A percentile compares a stretch with the other conserved stretches of the same genome.
phyloP scores from a whole-genome alignment of 2,113 vertebrate genomes.

The Lates calcarifer region DNA sequence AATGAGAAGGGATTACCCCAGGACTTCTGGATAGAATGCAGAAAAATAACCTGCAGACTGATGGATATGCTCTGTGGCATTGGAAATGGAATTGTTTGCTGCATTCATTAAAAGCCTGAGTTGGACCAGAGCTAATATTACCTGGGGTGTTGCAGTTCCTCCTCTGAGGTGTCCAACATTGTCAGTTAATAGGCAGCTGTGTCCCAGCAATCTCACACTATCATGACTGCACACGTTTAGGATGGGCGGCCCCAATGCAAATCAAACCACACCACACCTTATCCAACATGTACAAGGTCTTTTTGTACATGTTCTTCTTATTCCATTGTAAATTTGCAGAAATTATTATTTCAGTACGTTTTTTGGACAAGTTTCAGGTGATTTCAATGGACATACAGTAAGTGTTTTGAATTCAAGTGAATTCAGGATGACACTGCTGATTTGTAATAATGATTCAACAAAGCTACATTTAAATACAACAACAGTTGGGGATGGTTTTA shows the following conservation, averaged over 20 bases:
- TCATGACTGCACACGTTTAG: slow-evolving; percentile 47
- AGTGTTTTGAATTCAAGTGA: background rate
- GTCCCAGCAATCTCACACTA: background rate
- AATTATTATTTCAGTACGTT: background rate
- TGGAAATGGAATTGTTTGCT: background rate
- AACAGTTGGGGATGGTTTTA: background rate
- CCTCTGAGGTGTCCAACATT: slow-evolving; percentile 1
- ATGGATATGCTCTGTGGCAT: background rate
- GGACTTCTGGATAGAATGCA: slow-evolving; percentile 15
- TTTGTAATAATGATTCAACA: background rate
- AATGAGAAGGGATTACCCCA: slow-evolving; percentile 32
- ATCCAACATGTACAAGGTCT: background rate
- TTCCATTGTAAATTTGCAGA: background rate
- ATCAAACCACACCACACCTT: background rate
- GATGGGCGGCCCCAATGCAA: slow-evolving; percentile 12
- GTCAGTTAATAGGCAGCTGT: background rate
- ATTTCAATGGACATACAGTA: background rate
- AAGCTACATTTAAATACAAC: background rate
- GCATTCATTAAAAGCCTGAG: slow-evolving; percentile 11
- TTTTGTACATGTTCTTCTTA: background rate
- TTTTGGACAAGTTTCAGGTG: background rate
- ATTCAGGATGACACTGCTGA: no score
- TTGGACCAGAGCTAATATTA: slow-evolving; percentile 13
- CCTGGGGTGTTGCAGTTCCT: slow-evolving; percentile 22
- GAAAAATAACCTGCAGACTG: background rate